phyloP scores from a whole-genome alignment of 2,888 invertebrate genomes.

The Microctonus brassicae region DNA sequence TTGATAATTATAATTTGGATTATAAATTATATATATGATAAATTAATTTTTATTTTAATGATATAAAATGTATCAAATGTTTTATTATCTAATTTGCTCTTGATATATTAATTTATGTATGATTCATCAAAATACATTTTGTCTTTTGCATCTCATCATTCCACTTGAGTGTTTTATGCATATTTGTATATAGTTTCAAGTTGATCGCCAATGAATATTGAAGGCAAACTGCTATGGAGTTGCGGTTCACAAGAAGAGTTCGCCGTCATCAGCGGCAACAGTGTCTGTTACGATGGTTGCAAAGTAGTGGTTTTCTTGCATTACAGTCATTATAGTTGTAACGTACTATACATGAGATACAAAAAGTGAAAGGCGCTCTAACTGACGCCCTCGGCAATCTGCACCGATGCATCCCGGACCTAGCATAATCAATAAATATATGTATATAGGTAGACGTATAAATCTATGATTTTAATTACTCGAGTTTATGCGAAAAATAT shows the following conservation, averaged over 20 bases:
- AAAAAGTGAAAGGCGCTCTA: constrained; percentile 62
- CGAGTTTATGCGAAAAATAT: no score
- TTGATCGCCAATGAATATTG: constrained; percentile 37
- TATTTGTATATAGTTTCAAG: background rate
- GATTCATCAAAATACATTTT: no score
- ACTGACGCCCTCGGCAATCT: constrained; percentile 14
- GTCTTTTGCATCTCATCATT: no score
- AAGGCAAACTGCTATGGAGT: constrained; percentile 55
- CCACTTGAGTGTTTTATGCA: background rate
- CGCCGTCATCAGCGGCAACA: background rate
- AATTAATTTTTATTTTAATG: no score
- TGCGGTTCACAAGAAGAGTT: constrained; percentile 44
- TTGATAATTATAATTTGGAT: no score
- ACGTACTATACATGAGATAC: constrained; percentile 41
- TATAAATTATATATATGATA: no score
- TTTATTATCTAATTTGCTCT: background rate
- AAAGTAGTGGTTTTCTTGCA: constrained; percentile 1
- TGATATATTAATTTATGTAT: background rate
- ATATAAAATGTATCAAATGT: no score
- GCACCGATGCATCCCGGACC: constrained; percentile 52
- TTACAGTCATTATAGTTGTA: constrained; percentile 36
- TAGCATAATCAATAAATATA: constrained; percentile 48
- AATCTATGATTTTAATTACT: no score
- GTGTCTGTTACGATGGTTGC: background rate
- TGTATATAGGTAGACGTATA: background rate